Evolutionary conservation across 2,797 vertebrate genomes (phyloP).

Genomic region (Hemibagrus guttatus): DNA sequence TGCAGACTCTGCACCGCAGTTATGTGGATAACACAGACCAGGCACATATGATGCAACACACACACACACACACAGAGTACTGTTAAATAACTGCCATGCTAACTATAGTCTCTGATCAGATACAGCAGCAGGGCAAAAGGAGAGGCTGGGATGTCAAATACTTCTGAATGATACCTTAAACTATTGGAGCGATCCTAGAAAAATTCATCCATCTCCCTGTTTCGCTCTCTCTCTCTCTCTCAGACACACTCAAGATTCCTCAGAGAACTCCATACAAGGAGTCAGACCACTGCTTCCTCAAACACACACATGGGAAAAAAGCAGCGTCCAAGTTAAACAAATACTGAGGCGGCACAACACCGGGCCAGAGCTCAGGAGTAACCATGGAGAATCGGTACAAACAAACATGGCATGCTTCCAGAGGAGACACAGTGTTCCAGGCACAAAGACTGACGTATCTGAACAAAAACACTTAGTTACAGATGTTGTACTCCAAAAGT

Average conservation of each 20-base stretch:
- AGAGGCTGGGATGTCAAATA: neutral
- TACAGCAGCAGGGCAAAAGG: neutral
- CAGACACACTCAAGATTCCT: neutral
- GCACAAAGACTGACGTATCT: neutral
- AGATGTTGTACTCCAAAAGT: neutral
- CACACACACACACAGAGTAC: neutral
- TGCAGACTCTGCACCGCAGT: neutral
- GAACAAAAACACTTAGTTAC: neutral
- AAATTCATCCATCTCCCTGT: neutral
- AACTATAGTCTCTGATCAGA: neutral
- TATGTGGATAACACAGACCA: neutral
- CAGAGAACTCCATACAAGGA: slow-evolving; percentile 52
- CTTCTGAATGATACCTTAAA: neutral
- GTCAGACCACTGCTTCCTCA: neutral
- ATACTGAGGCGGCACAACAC: neutral
- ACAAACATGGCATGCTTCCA: slow-evolving; percentile 13
- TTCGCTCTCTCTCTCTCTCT: neutral
- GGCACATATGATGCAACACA: neutral
- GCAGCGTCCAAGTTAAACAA: slow-evolving; percentile 11
- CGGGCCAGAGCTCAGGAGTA: neutral
- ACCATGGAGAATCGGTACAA: slow-evolving; percentile 12
- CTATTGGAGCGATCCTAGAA: neutral
- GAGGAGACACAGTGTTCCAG: slow-evolving; percentile 3
- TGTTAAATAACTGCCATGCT: neutral
- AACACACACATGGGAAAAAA: slow-evolving; percentile 21